Evolutionary conservation across 1,140 invertebrate genomes (phyloP).

Genomic region (Macrostomum lignano): DNA sequence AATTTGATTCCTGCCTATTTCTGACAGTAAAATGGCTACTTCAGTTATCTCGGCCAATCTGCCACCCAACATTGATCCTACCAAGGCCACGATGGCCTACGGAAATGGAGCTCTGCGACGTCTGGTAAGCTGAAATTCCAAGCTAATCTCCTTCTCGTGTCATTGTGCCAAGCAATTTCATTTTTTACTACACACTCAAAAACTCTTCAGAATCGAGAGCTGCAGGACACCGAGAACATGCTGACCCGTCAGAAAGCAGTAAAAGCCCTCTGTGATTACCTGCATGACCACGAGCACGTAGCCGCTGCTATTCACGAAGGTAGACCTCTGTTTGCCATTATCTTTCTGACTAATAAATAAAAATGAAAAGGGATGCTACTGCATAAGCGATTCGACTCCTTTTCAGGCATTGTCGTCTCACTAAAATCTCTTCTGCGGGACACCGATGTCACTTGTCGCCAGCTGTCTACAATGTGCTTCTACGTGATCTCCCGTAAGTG

Average conservation of each 20-base stretch:
- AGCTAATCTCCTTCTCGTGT: too few species aligned
- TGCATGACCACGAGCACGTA: conserved; percentile 28
- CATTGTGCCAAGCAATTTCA: too few species aligned
- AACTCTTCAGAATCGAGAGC: conserved; percentile 18
- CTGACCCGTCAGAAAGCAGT: conserved; percentile 21
- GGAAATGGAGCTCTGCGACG: not conserved
- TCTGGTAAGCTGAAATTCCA: not conserved
- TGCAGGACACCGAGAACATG: conserved; percentile 15
- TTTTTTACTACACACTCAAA: too few species aligned
- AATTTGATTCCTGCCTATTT: too few species aligned
- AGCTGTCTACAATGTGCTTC: conserved; percentile 23
- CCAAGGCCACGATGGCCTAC: conserved; percentile 2
- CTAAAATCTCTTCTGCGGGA: conserved; percentile 19
- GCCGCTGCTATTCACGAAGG: conserved; percentile 20
- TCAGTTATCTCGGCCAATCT: not conserved
- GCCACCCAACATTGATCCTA: conserved; percentile 3
- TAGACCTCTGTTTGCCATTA: conserved; percentile 8
- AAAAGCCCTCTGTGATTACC: conserved; percentile 24
- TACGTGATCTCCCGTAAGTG: conserved; percentile 21
- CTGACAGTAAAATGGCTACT: not conserved
- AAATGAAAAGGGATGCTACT: not conserved
- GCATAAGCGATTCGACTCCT: conserved; percentile 4
- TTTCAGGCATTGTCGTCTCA: conserved; percentile 17
- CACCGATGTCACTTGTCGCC: conserved; percentile 18
- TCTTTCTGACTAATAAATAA: not conserved